phyloP scores from a whole-genome alignment of 2,113 vertebrate genomes.

The Rana temporaria region DNA sequence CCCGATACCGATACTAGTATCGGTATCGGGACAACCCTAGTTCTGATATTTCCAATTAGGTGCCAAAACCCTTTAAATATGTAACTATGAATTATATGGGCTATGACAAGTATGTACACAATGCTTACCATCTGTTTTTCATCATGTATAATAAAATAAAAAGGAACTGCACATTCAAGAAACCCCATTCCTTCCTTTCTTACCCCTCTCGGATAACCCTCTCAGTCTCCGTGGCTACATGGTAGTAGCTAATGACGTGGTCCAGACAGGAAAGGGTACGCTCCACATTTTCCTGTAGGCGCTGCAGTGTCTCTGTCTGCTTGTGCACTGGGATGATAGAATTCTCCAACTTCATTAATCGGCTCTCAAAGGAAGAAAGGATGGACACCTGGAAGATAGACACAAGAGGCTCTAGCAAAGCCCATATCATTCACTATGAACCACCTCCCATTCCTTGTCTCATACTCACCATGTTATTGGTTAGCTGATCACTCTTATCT shows the following conservation, averaged over 20 bases:
- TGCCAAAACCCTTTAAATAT: too few relatives aligned
- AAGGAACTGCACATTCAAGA: too few relatives aligned
- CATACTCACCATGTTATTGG: conserved; percentile 91
- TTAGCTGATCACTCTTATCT: conserved; percentile 97
- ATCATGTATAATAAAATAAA: too few relatives aligned
- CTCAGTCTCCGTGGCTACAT: conserved; percentile 95
- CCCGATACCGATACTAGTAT: too few relatives aligned
- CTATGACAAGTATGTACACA: too few relatives aligned
- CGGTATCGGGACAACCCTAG: too few relatives aligned
- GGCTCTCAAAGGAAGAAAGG: conserved; percentile 95
- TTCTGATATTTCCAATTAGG: too few relatives aligned
- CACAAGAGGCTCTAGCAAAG: background rate
- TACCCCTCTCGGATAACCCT: conserved; percentile 94
- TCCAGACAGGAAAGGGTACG: conserved; percentile 93
- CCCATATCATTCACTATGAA: background rate
- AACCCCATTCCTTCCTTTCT: conserved; percentile 57
- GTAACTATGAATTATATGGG: too few relatives aligned
- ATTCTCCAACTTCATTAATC: conserved; percentile 97
- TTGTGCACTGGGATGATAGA: conserved; percentile 98
- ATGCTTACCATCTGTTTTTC: too few relatives aligned
- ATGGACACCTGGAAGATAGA: conserved; percentile 84
- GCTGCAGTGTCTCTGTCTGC: conserved; percentile 96
- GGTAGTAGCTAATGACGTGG: conserved; percentile 96
- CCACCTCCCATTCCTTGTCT: background rate
- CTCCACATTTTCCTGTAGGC: conserved; percentile 96